Evolutionary conservation across 2,797 vertebrate genomes (phyloP).

Genomic region (Rhynchonycteris naso): DNA sequence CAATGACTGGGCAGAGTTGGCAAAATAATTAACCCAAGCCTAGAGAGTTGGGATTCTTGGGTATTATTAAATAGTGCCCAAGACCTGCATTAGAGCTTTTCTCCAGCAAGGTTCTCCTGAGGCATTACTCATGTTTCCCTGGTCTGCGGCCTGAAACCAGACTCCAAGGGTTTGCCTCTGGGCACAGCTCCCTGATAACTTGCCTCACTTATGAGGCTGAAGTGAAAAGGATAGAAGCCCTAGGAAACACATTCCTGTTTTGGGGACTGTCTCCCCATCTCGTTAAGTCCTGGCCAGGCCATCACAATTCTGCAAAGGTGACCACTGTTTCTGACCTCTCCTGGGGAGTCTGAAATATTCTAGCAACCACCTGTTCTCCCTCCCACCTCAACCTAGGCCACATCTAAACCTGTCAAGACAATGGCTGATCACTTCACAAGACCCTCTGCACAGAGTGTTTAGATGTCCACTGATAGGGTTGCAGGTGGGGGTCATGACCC

Average conservation of each 20-base stretch:
- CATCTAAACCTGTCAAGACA: neutral
- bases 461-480: no score
- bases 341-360: neutral
- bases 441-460: neutral
- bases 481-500: no score
- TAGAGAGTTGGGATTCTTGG: neutral
- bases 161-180: neutral
- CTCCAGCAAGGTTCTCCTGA: neutral
- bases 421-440: neutral
- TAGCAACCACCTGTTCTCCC: neutral
- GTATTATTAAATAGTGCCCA: neutral
- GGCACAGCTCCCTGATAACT: neutral
- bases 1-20: rapidly evolving
- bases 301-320: neutral
- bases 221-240: neutral
- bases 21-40: neutral
- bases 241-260: neutral
- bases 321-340: neutral
- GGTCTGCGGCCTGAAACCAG: no score
- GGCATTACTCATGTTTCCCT: neutral
- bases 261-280: neutral
- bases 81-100: neutral
- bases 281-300: neutral
- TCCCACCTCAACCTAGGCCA: neutral
- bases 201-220: neutral